phyloP scores from a whole-genome alignment of 1,140 invertebrate genomes.

The Rhagoletis pomonella region DNA sequence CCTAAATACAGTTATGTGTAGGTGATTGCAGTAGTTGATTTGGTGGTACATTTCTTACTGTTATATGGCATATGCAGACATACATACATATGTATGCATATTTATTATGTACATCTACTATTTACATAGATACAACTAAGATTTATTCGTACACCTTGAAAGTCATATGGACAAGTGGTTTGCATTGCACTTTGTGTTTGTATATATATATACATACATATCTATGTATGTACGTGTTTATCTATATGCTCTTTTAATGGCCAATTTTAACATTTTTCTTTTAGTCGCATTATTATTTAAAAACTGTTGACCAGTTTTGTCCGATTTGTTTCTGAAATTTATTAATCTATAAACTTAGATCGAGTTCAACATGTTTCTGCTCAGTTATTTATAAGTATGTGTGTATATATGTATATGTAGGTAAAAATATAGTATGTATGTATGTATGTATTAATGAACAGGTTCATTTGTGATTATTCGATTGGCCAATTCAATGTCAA shows the following conservation, averaged over 20 bases:
- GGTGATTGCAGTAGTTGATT: not conserved
- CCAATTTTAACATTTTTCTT: conserved; percentile 17
- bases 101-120: no score
- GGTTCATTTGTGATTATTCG: conserved; percentile 7
- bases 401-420: not conserved
- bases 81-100: not conserved
- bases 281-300: not conserved
- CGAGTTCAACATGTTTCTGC: conserved; percentile 34
- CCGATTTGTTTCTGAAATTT: conserved; percentile 2
- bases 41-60: conserved; percentile 5
- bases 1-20: not conserved
- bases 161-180: conserved; percentile 32
- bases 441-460: not conserved
- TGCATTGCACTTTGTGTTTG: conserved; percentile 16
- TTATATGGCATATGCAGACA: not conserved
- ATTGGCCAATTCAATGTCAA: conserved; percentile 44
- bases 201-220: not conserved
- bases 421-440: not conserved
- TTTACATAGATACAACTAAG: not conserved
- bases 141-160: conserved; percentile 31
- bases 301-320: not conserved
- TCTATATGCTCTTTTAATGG: not conserved
- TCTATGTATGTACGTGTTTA: not conserved
- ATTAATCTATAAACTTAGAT: conserved; percentile 8
- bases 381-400: not conserved